Evolutionary conservation across 2,797 vertebrate genomes (phyloP).

Genomic region (Brachyalestes nurse): DNA sequence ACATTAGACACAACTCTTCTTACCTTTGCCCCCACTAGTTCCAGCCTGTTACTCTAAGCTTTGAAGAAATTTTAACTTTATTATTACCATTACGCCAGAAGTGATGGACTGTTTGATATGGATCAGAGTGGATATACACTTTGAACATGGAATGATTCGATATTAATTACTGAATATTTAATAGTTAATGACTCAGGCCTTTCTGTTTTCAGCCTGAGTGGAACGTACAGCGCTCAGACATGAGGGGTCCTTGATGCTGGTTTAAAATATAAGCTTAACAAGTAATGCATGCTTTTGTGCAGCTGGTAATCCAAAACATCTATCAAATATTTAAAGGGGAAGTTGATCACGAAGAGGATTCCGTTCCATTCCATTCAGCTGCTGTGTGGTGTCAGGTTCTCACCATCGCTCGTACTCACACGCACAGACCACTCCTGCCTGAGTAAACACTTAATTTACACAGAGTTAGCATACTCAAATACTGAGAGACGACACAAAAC

Average conservation of each 20-base stretch:
- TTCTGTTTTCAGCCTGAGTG: neutral
- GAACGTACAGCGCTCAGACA: neutral
- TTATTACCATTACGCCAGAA: neutral
- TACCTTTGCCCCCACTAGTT: neutral
- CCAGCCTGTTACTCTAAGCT: neutral
- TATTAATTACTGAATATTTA: neutral
- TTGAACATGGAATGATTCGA: neutral
- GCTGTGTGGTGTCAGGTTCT: conserved; percentile 60
- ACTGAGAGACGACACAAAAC: conserved; percentile 2
- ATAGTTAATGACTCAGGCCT: neutral
- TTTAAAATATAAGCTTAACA: too few species aligned
- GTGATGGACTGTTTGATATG: neutral
- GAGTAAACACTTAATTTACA: conserved; percentile 41
- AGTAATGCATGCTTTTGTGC: too few species aligned
- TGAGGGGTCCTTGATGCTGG: neutral
- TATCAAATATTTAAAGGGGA: conserved; percentile 74
- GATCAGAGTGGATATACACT: neutral
- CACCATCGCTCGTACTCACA: conserved; percentile 28
- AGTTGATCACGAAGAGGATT: conserved; percentile 75
- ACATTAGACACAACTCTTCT: conserved; percentile 16
- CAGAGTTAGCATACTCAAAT: conserved; percentile 44
- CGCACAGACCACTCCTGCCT: conserved; percentile 38
- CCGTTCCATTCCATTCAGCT: conserved; percentile 59
- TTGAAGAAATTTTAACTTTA: neutral
- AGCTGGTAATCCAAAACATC: conserved; percentile 66